A percentile compares a stretch with the other conserved stretches of the same genome.
These are phyloP conservation scores for Aldabrachelys gigantea DNA, from an alignment of 2,113 vertebrate genomes.

Conservation along the genomic window DNA sequence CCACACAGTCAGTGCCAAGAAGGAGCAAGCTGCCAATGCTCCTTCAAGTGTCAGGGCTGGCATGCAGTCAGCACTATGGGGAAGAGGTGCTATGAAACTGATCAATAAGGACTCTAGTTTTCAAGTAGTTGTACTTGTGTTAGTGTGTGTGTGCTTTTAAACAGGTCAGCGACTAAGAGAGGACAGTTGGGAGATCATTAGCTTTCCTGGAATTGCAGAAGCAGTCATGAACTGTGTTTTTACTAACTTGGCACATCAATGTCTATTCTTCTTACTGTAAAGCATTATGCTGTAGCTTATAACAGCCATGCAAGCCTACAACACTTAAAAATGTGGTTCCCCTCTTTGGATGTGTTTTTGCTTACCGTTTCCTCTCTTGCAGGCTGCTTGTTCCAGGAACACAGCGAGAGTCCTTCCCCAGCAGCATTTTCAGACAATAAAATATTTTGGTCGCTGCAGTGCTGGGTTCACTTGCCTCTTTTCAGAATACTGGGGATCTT, in stretches of 20 bases:
- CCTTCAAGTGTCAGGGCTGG: conserved; percentile 57
- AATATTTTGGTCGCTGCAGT: background rate
- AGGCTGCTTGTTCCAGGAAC: conserved; percentile 9
- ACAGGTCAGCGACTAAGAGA: conserved; percentile 35
- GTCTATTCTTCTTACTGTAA: conserved; percentile 29
- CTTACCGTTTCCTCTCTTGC: conserved; percentile 21
- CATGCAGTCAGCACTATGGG: conserved; percentile 13
- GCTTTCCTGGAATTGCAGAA: conserved; percentile 56
- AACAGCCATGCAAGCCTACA: conserved; percentile 14
- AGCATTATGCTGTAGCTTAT: conserved; percentile 5
- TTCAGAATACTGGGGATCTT: background rate
- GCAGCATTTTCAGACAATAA: background rate
- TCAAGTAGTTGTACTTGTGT: background rate
- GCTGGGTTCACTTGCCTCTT: background rate
- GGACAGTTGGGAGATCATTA: conserved; percentile 42
- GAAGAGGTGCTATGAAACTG: conserved; percentile 40
- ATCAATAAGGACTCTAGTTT: conserved; percentile 35
- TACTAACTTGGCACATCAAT: background rate
- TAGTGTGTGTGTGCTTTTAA: conserved; percentile 20
- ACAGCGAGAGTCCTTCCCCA: background rate
- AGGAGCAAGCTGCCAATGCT: conserved; percentile 53
- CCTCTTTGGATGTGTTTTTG: background rate
- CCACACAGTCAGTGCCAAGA: conserved; percentile 61
- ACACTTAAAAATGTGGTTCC: conserved; percentile 32
- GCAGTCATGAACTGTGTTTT: conserved; percentile 18